Percentiles rank a stretch among this genome's conserved stretches.
Conservation (phyloP, 2,113 vertebrate species). For the Todiramphus chloris region DNA sequence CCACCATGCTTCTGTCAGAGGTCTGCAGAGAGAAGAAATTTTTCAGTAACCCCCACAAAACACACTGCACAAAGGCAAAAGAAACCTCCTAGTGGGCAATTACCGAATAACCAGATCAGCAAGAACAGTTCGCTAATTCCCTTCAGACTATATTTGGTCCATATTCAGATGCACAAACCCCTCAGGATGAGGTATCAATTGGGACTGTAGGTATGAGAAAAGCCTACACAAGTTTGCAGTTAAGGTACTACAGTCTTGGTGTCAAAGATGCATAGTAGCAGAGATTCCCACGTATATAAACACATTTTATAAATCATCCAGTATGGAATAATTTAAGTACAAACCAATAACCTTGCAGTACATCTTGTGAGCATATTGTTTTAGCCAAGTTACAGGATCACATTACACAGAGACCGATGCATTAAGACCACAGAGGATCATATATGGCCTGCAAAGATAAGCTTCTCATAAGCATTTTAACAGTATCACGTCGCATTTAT, state of each 20-base stretch:
- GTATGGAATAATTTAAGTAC: neutral
- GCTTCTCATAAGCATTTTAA: neutral
- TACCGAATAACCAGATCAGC: neutral
- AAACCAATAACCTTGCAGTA: neutral
- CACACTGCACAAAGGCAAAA: neutral
- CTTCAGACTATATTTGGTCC: neutral
- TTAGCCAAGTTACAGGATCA: neutral
- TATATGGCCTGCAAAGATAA: neutral
- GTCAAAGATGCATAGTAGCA: neutral
- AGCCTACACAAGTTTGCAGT: neutral
- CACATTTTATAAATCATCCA: neutral
- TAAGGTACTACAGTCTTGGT: accelerated
- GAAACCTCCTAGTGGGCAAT: slow-evolving; percentile 1
- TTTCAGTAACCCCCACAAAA: neutral
- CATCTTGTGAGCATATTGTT: neutral
- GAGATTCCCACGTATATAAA: neutral
- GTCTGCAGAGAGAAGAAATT: neutral
- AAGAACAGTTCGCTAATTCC: neutral
- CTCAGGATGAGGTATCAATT: neutral
- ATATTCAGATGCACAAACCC: accelerated
- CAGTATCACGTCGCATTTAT: neutral
- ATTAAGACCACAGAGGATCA: neutral
- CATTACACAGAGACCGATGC: too few relatives aligned
- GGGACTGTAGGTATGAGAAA: neutral
- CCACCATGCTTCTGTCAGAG: neutral